Percentiles rank a stretch among this genome's conserved stretches.
phyloP scores from a whole-genome alignment of 2,113 vertebrate genomes.

The Fulica atra region DNA sequence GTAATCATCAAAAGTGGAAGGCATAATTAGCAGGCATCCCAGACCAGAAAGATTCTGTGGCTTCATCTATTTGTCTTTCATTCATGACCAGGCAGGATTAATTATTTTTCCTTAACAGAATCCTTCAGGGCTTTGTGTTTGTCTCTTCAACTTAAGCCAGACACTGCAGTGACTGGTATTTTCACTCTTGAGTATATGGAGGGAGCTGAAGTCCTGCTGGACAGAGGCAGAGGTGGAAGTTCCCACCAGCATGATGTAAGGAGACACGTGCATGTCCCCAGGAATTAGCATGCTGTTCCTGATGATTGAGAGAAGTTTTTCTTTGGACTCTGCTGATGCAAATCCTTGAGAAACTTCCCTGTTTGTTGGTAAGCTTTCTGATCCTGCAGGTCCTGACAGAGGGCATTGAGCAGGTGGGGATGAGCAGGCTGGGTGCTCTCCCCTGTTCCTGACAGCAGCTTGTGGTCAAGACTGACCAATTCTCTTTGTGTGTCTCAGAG shows the following conservation, averaged over 20 bases:
- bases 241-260: background rate
- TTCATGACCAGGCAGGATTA: background rate
- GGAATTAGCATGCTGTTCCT: background rate
- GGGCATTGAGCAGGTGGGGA: background rate
- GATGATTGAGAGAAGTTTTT: background rate
- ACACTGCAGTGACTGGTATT: background rate
- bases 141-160: background rate
- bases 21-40: background rate
- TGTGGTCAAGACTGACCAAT: background rate
- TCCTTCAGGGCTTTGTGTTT: background rate
- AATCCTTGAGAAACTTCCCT: too few species aligned
- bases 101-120: background rate
- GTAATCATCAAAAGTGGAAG: background rate
- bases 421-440: accelerated
- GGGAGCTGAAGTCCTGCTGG: background rate
- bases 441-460: accelerated
- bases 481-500: background rate
- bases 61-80: background rate
- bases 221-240: background rate
- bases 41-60: background rate
- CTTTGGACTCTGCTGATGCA: background rate
- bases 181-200: background rate
- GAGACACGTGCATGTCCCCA: background rate
- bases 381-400: background rate
- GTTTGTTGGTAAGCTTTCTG: background rate